A percentile compares a stretch with the other conserved stretches of the same genome.
Conservation (phyloP, 1,140 invertebrate genomes). For the Atopsyche davidsoni region DNA sequence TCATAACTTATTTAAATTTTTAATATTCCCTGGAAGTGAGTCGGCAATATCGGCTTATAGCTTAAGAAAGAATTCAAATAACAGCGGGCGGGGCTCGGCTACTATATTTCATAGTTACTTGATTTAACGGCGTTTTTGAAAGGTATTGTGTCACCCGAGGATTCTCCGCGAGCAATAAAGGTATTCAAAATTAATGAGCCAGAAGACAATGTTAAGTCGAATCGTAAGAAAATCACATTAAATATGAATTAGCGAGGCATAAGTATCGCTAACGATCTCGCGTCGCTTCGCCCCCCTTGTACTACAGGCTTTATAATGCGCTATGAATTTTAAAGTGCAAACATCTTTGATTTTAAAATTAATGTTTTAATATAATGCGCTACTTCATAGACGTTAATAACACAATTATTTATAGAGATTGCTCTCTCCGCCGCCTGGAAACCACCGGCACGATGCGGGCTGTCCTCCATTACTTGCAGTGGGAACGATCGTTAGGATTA, state of each 20-base stretch:
- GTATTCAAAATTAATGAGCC: slow-evolving; percentile 30
- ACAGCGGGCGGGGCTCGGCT: background rate
- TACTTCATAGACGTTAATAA: too few species aligned
- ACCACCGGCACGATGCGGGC: too few species aligned
- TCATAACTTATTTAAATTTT: too few species aligned
- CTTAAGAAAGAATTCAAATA: too few species aligned
- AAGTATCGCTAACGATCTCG: slow-evolving; percentile 20
- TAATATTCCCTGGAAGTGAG: too few species aligned
- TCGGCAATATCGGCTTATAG: too few species aligned
- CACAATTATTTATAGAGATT: too few species aligned
- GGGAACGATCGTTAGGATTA: too few species aligned
- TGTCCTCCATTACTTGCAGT: too few species aligned
- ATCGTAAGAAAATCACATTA: slow-evolving; percentile 29
- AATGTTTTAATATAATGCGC: slow-evolving; percentile 6
- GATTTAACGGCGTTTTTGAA: slow-evolving; percentile 20
- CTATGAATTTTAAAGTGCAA: slow-evolving; percentile 26
- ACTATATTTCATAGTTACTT: slow-evolving; percentile 20
- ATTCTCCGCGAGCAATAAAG: slow-evolving; percentile 21
- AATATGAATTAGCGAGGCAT: slow-evolving; percentile 28
- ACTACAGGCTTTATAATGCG: slow-evolving; percentile 14
- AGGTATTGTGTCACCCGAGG: slow-evolving; percentile 7
- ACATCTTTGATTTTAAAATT: slow-evolving; percentile 21
- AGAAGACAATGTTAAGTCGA: slow-evolving; percentile 28
- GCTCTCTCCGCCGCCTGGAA: too few species aligned
- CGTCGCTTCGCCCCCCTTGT: slow-evolving; percentile 12